phyloP scores from a whole-genome alignment of 2,113 vertebrate species.

The Cyprinodon tularosa region DNA sequence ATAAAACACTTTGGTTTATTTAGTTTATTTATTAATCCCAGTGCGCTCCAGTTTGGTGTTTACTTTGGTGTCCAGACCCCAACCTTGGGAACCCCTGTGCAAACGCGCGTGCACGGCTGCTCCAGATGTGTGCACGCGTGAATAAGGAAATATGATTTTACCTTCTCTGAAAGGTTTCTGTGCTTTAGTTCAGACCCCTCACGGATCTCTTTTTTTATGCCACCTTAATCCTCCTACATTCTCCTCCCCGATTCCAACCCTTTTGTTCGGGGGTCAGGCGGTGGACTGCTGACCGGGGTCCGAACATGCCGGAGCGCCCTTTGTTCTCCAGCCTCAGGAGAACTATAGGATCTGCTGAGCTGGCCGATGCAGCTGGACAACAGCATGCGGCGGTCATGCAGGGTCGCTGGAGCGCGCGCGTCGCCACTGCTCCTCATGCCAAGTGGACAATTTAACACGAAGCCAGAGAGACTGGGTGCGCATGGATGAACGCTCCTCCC shows the following conservation, averaged over 20 bases:
- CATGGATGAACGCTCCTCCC: slow-evolving; percentile 37
- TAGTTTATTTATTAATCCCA: neutral
- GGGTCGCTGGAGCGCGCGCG: slow-evolving; percentile 37
- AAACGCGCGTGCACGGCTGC: neutral
- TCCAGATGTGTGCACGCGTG: neutral
- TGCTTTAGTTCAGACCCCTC: neutral
- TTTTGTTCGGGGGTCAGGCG: slow-evolving; percentile 60
- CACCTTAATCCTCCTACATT: slow-evolving; percentile 69
- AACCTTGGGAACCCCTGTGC: neutral
- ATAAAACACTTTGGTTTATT: neutral
- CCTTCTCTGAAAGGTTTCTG: slow-evolving; percentile 3
- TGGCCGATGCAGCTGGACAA: slow-evolving; percentile 54
- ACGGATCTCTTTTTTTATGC: slow-evolving; percentile 5
- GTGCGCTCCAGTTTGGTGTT: neutral
- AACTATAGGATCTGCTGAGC: slow-evolving; percentile 80
- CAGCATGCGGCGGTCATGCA: slow-evolving; percentile 14
- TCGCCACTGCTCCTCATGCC: neutral
- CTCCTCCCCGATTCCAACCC: slow-evolving; percentile 46
- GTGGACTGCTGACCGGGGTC: slow-evolving; percentile 78
- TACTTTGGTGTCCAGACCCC: neutral
- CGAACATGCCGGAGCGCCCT: slow-evolving; percentile 73
- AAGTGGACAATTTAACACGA: neutral
- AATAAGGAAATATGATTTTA: neutral
- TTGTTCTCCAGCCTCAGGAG: slow-evolving; percentile 57
- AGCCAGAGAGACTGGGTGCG: slow-evolving; percentile 8